Conservation (phyloP, 1,140 invertebrate species). For the Cherax destructor region DNA sequence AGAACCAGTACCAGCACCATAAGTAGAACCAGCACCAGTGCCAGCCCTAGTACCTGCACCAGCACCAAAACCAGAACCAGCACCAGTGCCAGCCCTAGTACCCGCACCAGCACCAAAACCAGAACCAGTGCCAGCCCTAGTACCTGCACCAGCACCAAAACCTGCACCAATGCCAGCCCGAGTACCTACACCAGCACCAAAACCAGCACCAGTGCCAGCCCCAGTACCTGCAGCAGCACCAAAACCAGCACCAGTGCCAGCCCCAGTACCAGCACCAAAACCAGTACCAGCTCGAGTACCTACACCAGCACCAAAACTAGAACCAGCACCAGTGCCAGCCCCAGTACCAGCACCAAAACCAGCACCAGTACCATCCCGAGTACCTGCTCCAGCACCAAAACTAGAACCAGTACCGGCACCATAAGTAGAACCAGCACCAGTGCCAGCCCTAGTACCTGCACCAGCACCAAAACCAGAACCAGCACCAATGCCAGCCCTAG, state of each 20-base stretch:
- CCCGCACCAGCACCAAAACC: background rate
- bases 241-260: no score
- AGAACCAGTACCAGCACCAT: no score
- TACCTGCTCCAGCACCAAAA: background rate
- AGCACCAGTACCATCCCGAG: background rate
- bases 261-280: background rate
- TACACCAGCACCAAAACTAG: constrained; percentile 3
- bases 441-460: no score
- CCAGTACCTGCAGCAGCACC: background rate
- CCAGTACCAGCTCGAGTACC: background rate
- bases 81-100: background rate
- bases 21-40: background rate
- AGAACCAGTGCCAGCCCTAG: no score
- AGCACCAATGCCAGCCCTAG: no score
- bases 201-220: background rate
- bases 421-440: background rate
- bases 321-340: background rate
- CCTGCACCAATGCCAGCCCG: background rate
- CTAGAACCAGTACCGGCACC: background rate
- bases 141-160: no score
- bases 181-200: background rate
- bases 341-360: background rate
- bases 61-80: no score
- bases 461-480: no score
- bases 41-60: background rate